Conservation (phyloP, 2,113 vertebrate genomes). For the Microcebus murinus region DNA sequence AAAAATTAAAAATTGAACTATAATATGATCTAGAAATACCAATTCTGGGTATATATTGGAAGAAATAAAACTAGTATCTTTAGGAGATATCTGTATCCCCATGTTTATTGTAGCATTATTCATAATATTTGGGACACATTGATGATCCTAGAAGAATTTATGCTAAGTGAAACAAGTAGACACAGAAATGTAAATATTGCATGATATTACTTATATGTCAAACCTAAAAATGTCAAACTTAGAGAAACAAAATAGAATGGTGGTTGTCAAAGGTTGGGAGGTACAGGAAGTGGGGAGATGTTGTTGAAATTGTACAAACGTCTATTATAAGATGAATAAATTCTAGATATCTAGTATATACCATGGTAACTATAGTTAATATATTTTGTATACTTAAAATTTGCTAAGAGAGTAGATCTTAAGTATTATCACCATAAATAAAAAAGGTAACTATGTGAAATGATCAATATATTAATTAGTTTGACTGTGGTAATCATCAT, state of each 20-base stretch:
- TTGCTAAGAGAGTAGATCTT: not conserved
- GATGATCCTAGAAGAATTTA: too few species aligned
- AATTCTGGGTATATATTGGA: too few species aligned
- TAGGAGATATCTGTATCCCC: too few species aligned
- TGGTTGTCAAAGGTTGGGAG: not conserved
- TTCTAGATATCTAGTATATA: not conserved
- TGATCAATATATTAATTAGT: not conserved
- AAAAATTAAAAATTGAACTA: too few species aligned
- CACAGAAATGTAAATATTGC: too few species aligned
- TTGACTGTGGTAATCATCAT: not conserved
- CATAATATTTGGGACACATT: too few species aligned
- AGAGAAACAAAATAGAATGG: not conserved
- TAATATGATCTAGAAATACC: too few species aligned
- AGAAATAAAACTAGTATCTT: too few species aligned
- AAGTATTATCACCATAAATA: not conserved
- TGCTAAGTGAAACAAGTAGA: too few species aligned
- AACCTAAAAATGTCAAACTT: too few species aligned
- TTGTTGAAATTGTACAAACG: not conserved
- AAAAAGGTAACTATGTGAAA: not conserved
- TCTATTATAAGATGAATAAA: not conserved
- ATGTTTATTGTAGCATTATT: too few species aligned
- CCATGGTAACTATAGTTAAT: not conserved
- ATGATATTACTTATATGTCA: too few species aligned
- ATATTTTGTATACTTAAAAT: not conserved
- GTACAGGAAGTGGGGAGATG: not conserved